Evolutionary conservation across 2,888 invertebrate species (phyloP), one percentile per base, ranked within the genome.

Genomic region (Thymelicus lineola): DNA sequence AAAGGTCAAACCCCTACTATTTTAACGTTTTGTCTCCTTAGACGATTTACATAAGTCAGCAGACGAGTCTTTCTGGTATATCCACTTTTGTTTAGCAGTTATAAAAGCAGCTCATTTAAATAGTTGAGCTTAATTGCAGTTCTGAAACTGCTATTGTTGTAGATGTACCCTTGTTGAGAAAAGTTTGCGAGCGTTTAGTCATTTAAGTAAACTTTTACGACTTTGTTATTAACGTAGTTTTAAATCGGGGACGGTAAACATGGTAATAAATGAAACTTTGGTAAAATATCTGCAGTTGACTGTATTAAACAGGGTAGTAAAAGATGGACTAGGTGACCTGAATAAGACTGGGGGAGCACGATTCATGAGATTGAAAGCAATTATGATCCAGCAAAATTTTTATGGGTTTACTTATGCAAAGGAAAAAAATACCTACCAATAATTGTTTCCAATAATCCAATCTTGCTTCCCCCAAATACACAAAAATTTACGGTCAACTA

Each of bases 51-150:
- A 10, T n/a, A n/a, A n/a, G n/a, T 42, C 9, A 42, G 53, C 20
- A 20, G 20, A 20, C 0, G 53, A 53, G 20, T 53, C 10, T 53
- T 28, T 53, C 53, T 53, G 12, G 20, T 10, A 53, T 28, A 20
- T 12, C 53, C 28, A 59, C 38, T 38, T 36, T 17, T 38, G 38
- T 59, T 46, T 61, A 12, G 3, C 46, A 61, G 38, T 20, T 61
- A 38, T 14, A 20, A 17, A 45, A 45, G 60, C 60, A 64, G 14
- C 38, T 38, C 17, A 53, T 35, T 38, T 64, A 53, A n/a, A 38
- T 53, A 42, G 63, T 6, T 38, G 14, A 7, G 20, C 17, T 53
- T 64, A 64, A 64, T 64, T 64, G 53, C 63, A 64, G 63, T 64
- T 64, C 38, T 57, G 48, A 53, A 64, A 53, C 63, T 53, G 12